Percentiles rank a stretch among this genome's conserved stretches.
These are phyloP conservation scores for Napeogenes sylphis DNA, from an alignment of 2,888 invertebrate species.

Conservation along the genomic window DNA sequence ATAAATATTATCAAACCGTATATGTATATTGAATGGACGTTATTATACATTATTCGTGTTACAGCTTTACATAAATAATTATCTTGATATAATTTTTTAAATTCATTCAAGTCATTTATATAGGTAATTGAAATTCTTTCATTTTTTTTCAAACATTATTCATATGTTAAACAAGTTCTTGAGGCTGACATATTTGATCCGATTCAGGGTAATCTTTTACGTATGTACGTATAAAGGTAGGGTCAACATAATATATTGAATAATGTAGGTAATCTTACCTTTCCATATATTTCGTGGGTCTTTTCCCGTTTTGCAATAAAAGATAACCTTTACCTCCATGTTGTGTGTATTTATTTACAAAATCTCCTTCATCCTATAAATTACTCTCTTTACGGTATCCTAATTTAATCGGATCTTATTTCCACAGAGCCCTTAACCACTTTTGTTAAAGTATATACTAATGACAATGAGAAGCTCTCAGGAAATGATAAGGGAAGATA, in stretches of 20 bases:
- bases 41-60: no score
- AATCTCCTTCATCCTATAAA: slow-evolving; percentile 49
- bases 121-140: no score
- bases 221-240: slow-evolving; percentile 18
- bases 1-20: no score
- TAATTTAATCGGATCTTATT: slow-evolving; percentile 61
- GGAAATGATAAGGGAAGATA: slow-evolving; percentile 17
- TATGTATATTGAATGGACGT: no score
- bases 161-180: no score
- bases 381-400: slow-evolving; percentile 67
- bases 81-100: no score
- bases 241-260: slow-evolving; percentile 31
- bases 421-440: slow-evolving; percentile 36
- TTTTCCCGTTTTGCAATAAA: slow-evolving; percentile 44
- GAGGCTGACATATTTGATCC: slow-evolving; percentile 14
- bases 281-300: slow-evolving; percentile 25
- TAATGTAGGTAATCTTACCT: slow-evolving; percentile 32
- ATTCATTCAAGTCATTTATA: no score
- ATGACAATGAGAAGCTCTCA: slow-evolving; percentile 35
- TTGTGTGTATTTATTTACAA: slow-evolving; percentile 53
- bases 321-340: slow-evolving; percentile 49
- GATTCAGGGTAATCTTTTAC: slow-evolving; percentile 25
- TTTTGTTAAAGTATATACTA: no score
- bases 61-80: no score
- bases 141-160: no score